Evolutionary conservation across 1,140 invertebrate species (phyloP).

Genomic region (Branchinecta lindahli): DNA sequence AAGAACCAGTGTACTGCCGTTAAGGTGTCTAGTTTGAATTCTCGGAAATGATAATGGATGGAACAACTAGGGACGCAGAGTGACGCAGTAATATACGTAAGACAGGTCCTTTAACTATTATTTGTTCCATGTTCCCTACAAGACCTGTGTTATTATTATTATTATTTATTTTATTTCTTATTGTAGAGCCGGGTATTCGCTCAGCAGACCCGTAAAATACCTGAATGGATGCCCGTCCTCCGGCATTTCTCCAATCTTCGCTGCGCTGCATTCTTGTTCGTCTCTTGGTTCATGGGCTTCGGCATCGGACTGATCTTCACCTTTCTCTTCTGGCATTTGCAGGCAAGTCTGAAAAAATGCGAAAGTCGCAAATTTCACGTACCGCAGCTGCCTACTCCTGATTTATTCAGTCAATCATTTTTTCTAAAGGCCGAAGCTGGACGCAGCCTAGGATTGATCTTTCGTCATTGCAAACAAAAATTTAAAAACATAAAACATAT

Average conservation of each 20-base stretch:
- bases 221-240: slow-evolving; percentile 79
- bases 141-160: slow-evolving; percentile 12
- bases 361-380: too few relatives aligned
- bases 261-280: slow-evolving; percentile 82
- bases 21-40: too few relatives aligned
- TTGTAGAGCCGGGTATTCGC: slow-evolving; percentile 76
- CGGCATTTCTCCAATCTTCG: slow-evolving; percentile 79
- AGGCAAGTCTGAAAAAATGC: slow-evolving; percentile 27
- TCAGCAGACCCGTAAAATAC: slow-evolving; percentile 73
- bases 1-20: too few relatives aligned
- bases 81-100: too few relatives aligned
- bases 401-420: slow-evolving; percentile 9
- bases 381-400: background rate
- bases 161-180: too few relatives aligned
- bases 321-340: slow-evolving; percentile 98
- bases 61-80: too few relatives aligned
- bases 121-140: background rate
- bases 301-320: slow-evolving; percentile 98
- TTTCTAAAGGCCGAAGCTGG: too few relatives aligned
- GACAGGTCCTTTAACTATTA: too few relatives aligned
- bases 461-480: too few relatives aligned
- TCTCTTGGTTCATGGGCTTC: slow-evolving; percentile 98
- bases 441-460: too few relatives aligned
- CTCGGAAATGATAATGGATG: too few relatives aligned
- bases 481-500: too few relatives aligned